Percentiles rank a stretch among this genome's conserved stretches.
Conservation (phyloP, 2,113 vertebrate species). For the Rousettus leschenaultii region DNA sequence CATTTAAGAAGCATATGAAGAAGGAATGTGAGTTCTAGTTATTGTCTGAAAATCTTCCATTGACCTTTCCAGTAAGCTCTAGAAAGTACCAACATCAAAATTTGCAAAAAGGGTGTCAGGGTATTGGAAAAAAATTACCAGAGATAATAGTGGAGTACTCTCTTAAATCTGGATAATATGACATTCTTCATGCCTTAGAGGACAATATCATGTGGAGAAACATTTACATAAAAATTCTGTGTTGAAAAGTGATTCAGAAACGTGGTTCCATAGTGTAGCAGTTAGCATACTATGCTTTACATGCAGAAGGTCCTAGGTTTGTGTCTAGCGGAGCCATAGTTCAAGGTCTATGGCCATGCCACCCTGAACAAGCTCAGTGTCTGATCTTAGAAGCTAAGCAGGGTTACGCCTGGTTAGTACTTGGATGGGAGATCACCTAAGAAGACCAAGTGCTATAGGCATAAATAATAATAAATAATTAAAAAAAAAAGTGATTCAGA, state of each 20-base stretch:
- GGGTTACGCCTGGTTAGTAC: too few relatives aligned
- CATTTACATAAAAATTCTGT: background rate
- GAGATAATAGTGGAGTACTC: background rate
- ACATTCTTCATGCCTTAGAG: background rate
- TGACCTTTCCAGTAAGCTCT: background rate
- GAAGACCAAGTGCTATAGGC: too few relatives aligned
- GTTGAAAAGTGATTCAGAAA: background rate
- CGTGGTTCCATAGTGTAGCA: too few relatives aligned
- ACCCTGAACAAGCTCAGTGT: too few relatives aligned
- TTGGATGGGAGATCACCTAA: too few relatives aligned
- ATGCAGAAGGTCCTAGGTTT: too few relatives aligned
- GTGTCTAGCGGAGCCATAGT: too few relatives aligned
- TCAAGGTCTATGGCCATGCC: too few relatives aligned
- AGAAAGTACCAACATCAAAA: background rate
- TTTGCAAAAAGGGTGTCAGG: background rate
- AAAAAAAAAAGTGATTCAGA: background rate
- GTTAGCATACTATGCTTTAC: too few relatives aligned
- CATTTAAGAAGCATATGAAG: background rate
- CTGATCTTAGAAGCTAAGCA: too few relatives aligned
- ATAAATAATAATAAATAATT: too few relatives aligned
- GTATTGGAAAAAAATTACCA: background rate
- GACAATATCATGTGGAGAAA: background rate
- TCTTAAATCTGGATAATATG: background rate
- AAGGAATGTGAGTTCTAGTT: background rate
- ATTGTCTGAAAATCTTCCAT: background rate